These are phyloP conservation scores for Alces alces DNA, from an alignment of 2,113 vertebrate species.

Conservation along the genomic window DNA sequence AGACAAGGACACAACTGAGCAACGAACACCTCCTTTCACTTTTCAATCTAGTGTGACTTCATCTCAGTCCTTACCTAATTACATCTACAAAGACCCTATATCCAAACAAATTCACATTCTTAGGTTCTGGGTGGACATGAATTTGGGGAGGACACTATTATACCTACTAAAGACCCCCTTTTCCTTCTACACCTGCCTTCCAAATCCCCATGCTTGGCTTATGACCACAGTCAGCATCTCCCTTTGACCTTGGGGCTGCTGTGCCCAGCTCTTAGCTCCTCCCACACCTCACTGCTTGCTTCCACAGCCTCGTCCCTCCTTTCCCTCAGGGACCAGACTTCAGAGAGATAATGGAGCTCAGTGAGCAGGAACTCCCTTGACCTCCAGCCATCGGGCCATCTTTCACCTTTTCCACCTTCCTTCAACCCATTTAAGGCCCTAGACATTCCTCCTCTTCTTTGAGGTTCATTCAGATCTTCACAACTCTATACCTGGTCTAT, in stretches of 20 bases:
- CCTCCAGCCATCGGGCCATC: not conserved
- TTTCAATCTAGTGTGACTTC: not conserved
- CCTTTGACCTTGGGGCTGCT: not conserved
- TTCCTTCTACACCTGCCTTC: not conserved
- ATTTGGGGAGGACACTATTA: not conserved
- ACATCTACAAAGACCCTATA: not conserved
- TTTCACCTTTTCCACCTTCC: not conserved
- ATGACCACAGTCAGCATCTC: not conserved
- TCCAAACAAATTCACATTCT: not conserved
- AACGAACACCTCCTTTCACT: not conserved
- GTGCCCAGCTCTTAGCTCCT: not conserved
- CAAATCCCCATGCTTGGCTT: not conserved
- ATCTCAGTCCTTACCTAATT: not conserved
- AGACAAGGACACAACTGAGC: not conserved
- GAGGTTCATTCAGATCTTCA: not conserved
- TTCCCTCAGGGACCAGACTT: not conserved
- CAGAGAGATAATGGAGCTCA: not conserved
- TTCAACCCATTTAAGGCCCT: not conserved
- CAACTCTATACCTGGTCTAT: not conserved
- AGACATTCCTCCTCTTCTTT: not conserved
- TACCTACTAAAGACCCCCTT: not conserved
- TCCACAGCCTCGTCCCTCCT: not conserved
- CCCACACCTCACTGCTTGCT: not conserved
- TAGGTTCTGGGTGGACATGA: not conserved
- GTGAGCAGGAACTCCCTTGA: not conserved